Evolutionary conservation across 1,140 invertebrate species (phyloP).

Genomic region (Geopemphigus sp.): DNA sequence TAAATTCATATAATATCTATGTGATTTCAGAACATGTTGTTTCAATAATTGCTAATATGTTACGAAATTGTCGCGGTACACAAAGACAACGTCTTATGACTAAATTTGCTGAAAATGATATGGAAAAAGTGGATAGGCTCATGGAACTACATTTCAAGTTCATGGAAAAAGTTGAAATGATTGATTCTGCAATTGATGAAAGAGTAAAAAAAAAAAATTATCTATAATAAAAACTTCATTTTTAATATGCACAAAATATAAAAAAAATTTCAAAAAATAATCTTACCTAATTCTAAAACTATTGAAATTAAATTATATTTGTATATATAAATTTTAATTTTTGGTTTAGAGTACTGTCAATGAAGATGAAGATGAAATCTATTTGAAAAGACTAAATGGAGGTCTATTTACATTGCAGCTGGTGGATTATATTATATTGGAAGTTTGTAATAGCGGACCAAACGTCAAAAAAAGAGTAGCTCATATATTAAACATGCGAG

Average conservation of each 20-base stretch:
- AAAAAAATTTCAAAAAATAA: too few species aligned
- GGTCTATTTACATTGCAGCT: constrained; percentile 95
- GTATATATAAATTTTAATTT: too few species aligned
- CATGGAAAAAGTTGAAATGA: constrained; percentile 84
- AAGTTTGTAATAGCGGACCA: constrained; percentile 77
- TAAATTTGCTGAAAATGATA: constrained; percentile 98
- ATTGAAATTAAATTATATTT: too few species aligned
- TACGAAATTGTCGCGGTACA: constrained; percentile 86
- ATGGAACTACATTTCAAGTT: constrained; percentile 98
- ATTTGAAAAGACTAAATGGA: constrained; percentile 83
- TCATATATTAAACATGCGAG: constrained; percentile 83
- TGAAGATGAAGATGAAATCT: constrained; percentile 75
- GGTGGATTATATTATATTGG: constrained; percentile 92
- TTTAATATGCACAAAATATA: too few species aligned
- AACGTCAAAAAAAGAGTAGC: constrained; percentile 84
- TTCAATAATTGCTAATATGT: constrained; percentile 90
- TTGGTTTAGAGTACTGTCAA: constrained; percentile 22
- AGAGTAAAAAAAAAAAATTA: too few species aligned
- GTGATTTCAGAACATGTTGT: constrained; percentile 78
- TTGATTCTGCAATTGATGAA: constrained; percentile 74
- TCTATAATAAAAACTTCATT: too few species aligned
- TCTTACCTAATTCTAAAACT: too few species aligned
- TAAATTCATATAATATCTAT: background rate
- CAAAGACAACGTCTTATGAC: constrained; percentile 85
- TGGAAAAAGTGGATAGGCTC: constrained; percentile 95